These are phyloP conservation scores for Candoia aspera DNA, from an alignment of 2,113 vertebrate genomes.

Conservation along the genomic window DNA sequence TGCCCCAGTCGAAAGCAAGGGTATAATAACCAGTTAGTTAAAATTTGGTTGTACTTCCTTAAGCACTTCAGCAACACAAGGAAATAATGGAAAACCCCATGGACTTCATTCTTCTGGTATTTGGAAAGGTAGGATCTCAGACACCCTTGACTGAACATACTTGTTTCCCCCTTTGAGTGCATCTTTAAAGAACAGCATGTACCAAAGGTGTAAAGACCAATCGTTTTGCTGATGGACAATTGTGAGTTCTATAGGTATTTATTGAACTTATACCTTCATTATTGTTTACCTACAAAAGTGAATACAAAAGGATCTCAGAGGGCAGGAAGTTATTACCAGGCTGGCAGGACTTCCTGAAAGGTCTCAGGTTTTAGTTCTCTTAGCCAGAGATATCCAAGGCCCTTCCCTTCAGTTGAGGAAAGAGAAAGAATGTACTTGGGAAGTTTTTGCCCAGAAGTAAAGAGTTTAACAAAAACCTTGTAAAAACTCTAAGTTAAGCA, in stretches of 20 bases:
- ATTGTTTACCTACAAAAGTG: neutral
- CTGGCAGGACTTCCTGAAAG: neutral
- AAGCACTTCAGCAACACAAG: neutral
- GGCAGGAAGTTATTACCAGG: neutral
- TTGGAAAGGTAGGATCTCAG: neutral
- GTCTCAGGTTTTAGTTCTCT: neutral
- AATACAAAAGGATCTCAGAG: neutral
- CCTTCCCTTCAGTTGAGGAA: neutral
- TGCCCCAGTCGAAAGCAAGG: rapidly evolving
- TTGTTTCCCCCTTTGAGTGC: slow-evolving; percentile 46
- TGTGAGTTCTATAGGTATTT: neutral
- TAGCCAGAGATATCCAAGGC: neutral
- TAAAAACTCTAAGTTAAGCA: neutral
- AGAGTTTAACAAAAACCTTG: neutral
- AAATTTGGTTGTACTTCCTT: slow-evolving; percentile 39
- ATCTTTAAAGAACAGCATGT: slow-evolving; percentile 39
- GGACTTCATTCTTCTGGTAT: neutral
- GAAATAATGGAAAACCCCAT: neutral
- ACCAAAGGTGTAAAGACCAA: slow-evolving; percentile 1
- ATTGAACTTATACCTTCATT: neutral
- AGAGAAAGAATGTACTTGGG: neutral
- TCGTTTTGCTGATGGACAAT: slow-evolving; percentile 6
- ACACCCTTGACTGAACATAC: neutral
- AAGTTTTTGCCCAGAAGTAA: neutral
- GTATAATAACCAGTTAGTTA: slow-evolving; percentile 25